A percentile compares a stretch with the other conserved stretches of the same genome.
phyloP scores from a whole-genome alignment of 2,797 vertebrate species.

The Graptemys geographica region DNA sequence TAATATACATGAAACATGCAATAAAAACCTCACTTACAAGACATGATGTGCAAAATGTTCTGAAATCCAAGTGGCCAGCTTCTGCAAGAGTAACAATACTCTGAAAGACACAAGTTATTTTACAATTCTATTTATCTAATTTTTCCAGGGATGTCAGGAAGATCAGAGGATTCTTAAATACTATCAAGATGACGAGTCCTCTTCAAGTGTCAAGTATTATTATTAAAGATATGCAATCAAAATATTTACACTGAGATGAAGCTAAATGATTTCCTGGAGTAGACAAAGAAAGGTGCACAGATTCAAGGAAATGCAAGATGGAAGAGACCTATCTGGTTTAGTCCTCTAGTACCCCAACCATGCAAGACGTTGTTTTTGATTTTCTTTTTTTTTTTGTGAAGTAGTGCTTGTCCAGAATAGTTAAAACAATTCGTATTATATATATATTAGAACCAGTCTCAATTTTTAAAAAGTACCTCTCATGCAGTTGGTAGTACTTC shows the following conservation, averaged over 20 bases:
- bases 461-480: not conserved
- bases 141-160: not conserved
- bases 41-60: slow-evolving; percentile 94
- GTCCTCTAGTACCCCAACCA: not conserved
- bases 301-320: not conserved
- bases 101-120: slow-evolving; percentile 80
- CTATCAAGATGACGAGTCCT: not conserved
- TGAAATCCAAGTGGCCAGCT: slow-evolving; percentile 91
- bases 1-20: not conserved
- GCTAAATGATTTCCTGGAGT: not conserved
- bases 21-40: slow-evolving; percentile 85
- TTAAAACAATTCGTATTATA: not conserved
- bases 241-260: not conserved
- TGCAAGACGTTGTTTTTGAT: not conserved
- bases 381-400: not conserved
- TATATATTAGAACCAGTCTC: not conserved
- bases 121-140: not conserved
- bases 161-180: not conserved
- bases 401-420: not conserved
- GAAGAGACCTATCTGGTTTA: not conserved
- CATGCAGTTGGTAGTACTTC: not conserved
- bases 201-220: not conserved
- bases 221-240: fast-evolving
- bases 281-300: not conserved
- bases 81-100: slow-evolving; percentile 93